Evolutionary conservation across 1,140 invertebrate species (phyloP), one percentile per base, ranked within the genome.

Genomic region (Zaprionus lachaisei): DNA sequence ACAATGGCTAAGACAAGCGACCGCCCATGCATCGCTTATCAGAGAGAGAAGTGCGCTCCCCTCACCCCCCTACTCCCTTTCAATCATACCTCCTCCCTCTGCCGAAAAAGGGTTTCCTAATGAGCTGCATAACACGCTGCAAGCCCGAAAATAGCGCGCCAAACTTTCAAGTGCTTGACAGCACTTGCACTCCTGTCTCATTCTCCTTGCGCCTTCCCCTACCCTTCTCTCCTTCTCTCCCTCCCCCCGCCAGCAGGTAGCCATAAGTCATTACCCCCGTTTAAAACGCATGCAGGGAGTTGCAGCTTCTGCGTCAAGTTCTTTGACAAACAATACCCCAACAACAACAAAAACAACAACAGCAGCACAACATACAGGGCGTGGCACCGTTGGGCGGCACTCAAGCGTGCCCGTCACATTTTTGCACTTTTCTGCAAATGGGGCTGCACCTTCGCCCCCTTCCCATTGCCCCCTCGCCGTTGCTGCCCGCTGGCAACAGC

Each of bases 401-500:
- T 90, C 85, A 90, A 85, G 79, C 85, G 81, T 81, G 76, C 85
- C 70, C 70, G 84, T 87, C 81, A 87, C 83, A 87, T 83, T 87
- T 86, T 89, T 87, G 84, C 83, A 79, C 77, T 83, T 87, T 85
- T 80, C 57, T 69, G 55, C 70, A 51, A 51, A 51, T 51, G 20
- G 72, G 62, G 38, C 73, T 47, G 41, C 66, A 41, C 63, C 44
- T 37, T 11, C 37, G 24, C 31, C 9, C 20, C n/a, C 17, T 41
- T 11, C 20, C 22, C 34, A 20, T 31, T 9, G 28, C 28, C 9
- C 28, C 28, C 28, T 34, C 9, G 51, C 20, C 15, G 15, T 47
- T 44, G 31, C 57, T 41, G 11, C n/a, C 70, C 56, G 28, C 37
- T 51, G 61, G 61, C 73, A 38, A 24, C 70, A 24, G 28, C 66